Evolutionary conservation across 2,113 vertebrate genomes (phyloP).

Genomic region (Tachysurus fulvidraco): DNA sequence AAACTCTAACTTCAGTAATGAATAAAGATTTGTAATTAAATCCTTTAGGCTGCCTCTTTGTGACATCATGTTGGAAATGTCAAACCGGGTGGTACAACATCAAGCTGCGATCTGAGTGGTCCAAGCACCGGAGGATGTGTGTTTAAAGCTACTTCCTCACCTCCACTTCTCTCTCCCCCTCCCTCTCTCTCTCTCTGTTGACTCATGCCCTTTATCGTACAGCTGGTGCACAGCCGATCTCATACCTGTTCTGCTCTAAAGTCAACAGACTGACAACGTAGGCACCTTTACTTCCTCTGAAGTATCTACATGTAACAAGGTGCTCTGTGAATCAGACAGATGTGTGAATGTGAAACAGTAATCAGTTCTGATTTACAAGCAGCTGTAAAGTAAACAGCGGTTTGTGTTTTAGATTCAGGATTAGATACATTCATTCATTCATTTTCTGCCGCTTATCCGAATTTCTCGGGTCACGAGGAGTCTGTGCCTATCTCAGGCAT

Average conservation of each 20-base stretch:
- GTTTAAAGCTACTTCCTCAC: background rate
- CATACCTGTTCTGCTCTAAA: constrained; percentile 27
- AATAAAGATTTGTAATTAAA: background rate
- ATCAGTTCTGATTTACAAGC: background rate
- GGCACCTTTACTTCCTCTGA: background rate
- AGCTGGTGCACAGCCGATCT: constrained; percentile 9
- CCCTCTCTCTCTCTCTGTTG: constrained; percentile 22
- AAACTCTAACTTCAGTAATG: background rate
- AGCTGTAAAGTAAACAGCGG: background rate
- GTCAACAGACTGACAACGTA: constrained; percentile 38
- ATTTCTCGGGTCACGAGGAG: too few relatives aligned
- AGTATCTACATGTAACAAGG: background rate
- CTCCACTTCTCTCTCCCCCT: background rate
- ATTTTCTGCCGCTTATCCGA: too few relatives aligned
- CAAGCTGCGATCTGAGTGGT: background rate
- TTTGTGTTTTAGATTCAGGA: background rate
- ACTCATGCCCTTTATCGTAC: background rate
- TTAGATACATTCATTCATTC: too few relatives aligned
- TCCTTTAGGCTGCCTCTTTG: background rate
- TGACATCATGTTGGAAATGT: background rate
- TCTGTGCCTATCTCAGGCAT: too few relatives aligned
- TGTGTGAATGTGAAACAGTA: background rate
- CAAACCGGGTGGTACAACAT: background rate
- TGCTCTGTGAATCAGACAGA: background rate
- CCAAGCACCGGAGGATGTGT: background rate